Conservation (phyloP, 2,888 invertebrate species). For the Hirtodrosophila duncani region DNA sequence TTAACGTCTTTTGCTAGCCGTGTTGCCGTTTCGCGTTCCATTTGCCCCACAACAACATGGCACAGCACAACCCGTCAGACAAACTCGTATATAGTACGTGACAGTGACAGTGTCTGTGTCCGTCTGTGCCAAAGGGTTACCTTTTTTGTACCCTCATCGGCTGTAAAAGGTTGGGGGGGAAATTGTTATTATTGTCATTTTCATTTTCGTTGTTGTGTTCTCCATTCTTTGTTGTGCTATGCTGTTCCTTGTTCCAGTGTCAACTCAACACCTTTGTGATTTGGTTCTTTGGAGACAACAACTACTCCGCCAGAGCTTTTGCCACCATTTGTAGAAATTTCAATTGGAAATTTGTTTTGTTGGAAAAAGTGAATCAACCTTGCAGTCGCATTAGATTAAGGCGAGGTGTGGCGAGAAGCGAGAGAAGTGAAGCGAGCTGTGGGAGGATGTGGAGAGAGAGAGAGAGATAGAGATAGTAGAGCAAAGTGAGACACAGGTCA, state of each 20-base stretch:
- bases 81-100: too few species aligned
- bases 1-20: too few species aligned
- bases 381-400: too few species aligned
- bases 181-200: constrained; percentile 22
- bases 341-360: constrained; percentile 21
- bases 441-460: too few species aligned
- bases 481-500: too few species aligned
- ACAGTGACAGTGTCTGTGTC: constrained; percentile 4
- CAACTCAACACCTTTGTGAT: constrained; percentile 17
- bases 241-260: constrained; percentile 1
- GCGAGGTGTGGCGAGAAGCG: too few species aligned
- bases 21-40: background rate
- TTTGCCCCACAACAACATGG: constrained; percentile 25
- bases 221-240: constrained; percentile 9
- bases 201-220: constrained; percentile 8
- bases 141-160: constrained; percentile 12
- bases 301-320: background rate
- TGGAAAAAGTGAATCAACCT: too few species aligned
- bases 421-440: too few species aligned
- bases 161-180: constrained; percentile 6
- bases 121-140: constrained; percentile 11
- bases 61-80: too few species aligned
- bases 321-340: background rate
- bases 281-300: too few species aligned
- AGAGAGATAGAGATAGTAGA: too few species aligned